Evolutionary conservation across 2,888 invertebrate species (phyloP), one percentile per base, ranked within the genome.

Genomic region (Eremobia ochroleuca): DNA sequence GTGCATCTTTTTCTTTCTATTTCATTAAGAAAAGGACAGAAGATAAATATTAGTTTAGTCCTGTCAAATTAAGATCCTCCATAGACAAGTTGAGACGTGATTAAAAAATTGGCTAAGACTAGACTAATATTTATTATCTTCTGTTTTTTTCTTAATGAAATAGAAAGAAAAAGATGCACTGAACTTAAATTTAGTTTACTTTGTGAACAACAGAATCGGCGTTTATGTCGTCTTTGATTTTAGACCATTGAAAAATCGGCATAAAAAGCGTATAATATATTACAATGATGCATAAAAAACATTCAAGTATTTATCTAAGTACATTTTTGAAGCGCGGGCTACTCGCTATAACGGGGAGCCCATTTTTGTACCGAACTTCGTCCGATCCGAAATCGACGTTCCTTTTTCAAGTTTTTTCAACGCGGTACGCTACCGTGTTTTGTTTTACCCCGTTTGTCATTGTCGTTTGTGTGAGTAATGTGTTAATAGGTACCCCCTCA

Each of bases 381-480:
- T 86, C 83, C 90, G 88, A 87, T 90, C 87, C 89, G 80, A 89
- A 90, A 88, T 91, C 89, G 89, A 88, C 88, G 87, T 91, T 90
- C 89, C 89, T 92, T 91, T 93, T 89, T 89, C 74, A 88, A 90
- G 89, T 86, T 88, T 91, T 88, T 90, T 88, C 88, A 87, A 83
- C 85, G 89, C 89, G 86, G 83, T 87, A 87, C 85, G 85, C 79
- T 85, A 71, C 83, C 79, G 82, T 88, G 89, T 91, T 92, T 92
- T 91, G 88, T 92, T 92, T 91, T 91, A 88, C 89, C 88, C 90
- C 90, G 90, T 92, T 92, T 91, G 90, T 91, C 91, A 91, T 90
- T 90, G 91, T 92, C 92, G 89, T 87, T 92, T 90, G 91, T 90
- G 90, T 91, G 92, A 92, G 92, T 92, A 91, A 92, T 92, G 92